Percentiles rank a stretch among this genome's conserved stretches.
phyloP scores from a whole-genome alignment of 2,888 invertebrate species.

The Acanthacorydalis orientalis region DNA sequence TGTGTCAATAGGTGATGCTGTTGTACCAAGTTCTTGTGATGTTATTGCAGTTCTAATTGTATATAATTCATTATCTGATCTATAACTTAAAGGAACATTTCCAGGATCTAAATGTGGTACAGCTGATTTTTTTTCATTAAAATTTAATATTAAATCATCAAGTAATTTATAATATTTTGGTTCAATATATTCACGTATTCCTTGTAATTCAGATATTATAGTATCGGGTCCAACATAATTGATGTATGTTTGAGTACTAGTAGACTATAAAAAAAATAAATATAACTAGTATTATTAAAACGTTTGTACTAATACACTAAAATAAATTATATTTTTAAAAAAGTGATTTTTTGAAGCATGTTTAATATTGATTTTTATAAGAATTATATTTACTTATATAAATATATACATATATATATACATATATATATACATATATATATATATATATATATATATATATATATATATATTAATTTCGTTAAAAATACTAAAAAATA shows the following conservation, averaged over 20 bases:
- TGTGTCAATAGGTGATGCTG: conserved; percentile 20
- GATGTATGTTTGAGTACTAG: conserved; percentile 31
- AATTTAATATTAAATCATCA: conserved; percentile 29
- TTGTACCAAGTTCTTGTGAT: conserved; percentile 5
- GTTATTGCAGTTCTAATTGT: neutral
- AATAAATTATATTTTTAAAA: neutral
- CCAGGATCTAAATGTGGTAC: conserved; percentile 29
- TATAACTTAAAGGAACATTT: conserved; percentile 24
- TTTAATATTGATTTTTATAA: no score
- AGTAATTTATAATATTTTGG: conserved; percentile 24
- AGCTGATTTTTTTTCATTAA: conserved; percentile 22
- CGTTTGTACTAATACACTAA: conserved; percentile 2
- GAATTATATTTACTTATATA: conserved; percentile 3
- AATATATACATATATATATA: neutral
- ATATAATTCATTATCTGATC: conserved; percentile 12
- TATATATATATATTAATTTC: no score
- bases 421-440: neutral
- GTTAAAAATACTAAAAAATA: no score
- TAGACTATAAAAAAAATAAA: conserved; percentile 26
- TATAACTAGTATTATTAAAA: no score
- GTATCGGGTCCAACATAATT: conserved; percentile 30
- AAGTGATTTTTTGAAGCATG: no score
- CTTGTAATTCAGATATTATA: conserved; percentile 26
- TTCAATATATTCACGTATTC: conserved; percentile 27
- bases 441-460: neutral